Percentiles rank a stretch among this genome's conserved stretches.
Evolutionary conservation across 2,888 invertebrate genomes (phyloP).

Genomic region (Dusona sp.): DNA sequence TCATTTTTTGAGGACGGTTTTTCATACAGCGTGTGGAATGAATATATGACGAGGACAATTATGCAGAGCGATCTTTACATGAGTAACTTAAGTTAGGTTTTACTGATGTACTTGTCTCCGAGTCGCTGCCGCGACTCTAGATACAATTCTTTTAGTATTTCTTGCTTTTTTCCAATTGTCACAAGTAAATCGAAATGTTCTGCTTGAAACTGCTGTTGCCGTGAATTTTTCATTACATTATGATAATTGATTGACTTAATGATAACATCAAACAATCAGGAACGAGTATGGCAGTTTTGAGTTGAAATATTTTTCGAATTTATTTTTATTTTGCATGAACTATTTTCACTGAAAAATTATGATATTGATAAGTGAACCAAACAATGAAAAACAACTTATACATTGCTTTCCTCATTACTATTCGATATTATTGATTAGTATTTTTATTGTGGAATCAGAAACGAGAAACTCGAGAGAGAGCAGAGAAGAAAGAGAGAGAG

Average conservation of each 20-base stretch:
- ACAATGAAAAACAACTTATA: neutral
- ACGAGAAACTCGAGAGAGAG: neutral
- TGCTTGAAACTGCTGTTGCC: neutral
- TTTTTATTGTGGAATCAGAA: neutral
- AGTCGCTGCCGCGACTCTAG: too few relatives aligned
- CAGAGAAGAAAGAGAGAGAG: slow-evolving; percentile 6
- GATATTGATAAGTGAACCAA: neutral
- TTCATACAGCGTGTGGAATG: too few relatives aligned
- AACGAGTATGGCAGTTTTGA: neutral
- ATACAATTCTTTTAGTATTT: neutral
- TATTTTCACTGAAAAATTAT: neutral
- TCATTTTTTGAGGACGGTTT: too few relatives aligned
- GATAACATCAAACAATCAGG: neutral
- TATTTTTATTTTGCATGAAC: neutral
- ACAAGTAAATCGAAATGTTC: neutral
- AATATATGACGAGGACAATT: too few relatives aligned
- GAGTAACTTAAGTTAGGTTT: too few relatives aligned
- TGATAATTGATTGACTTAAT: neutral
- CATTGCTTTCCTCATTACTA: neutral
- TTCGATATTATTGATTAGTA: neutral
- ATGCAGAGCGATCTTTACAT: too few relatives aligned
- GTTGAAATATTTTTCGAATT: too few relatives aligned
- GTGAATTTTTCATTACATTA: neutral
- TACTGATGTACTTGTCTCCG: too few relatives aligned
- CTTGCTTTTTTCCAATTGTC: neutral